A percentile compares a stretch with the other conserved stretches of the same genome.
Conservation (phyloP, 2,888 invertebrate genomes). For the Lagria hirta region DNA sequence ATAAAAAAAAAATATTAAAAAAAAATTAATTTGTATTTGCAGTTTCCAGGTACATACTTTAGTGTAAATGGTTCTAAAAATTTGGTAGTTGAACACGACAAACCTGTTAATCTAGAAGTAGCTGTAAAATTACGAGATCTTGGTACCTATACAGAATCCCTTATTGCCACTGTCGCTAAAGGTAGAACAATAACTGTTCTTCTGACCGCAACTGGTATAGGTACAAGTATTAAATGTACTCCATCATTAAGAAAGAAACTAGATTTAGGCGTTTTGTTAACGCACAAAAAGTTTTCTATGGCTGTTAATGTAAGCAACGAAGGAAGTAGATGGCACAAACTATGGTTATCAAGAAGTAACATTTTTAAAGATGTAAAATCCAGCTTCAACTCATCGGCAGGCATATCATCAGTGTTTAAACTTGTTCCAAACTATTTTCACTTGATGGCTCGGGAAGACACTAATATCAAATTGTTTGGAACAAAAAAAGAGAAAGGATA, state of each 20-base stretch:
- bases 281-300: constrained; percentile 55
- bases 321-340: constrained; percentile 57
- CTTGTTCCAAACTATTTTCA: constrained; percentile 56
- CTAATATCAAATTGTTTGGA: constrained; percentile 29
- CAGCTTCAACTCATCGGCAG: constrained; percentile 17
- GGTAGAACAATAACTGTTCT: constrained; percentile 51
- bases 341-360: constrained; percentile 56
- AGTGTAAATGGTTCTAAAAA: constrained; percentile 38
- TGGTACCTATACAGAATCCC: constrained; percentile 45
- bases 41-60: constrained; percentile 37
- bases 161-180: constrained; percentile 48
- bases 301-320: constrained; percentile 59
- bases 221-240: constrained; percentile 66
- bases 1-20: too few relatives aligned
- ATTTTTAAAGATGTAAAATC: constrained; percentile 38
- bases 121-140: constrained; percentile 47
- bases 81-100: constrained; percentile 44
- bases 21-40: constrained; percentile 11
- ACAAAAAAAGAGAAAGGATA: constrained; percentile 48
- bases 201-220: constrained; percentile 63
- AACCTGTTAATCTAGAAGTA: constrained; percentile 45
- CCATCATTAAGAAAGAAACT: constrained; percentile 61
- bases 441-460: constrained; percentile 55
- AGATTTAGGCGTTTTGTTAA: constrained; percentile 65
- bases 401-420: constrained; percentile 55